Evolutionary conservation across 64 coral and sea anemone species (phyloP), one percentile per base, ranked within the genome.

Genomic region (Pocillopora damicornis): DNA sequence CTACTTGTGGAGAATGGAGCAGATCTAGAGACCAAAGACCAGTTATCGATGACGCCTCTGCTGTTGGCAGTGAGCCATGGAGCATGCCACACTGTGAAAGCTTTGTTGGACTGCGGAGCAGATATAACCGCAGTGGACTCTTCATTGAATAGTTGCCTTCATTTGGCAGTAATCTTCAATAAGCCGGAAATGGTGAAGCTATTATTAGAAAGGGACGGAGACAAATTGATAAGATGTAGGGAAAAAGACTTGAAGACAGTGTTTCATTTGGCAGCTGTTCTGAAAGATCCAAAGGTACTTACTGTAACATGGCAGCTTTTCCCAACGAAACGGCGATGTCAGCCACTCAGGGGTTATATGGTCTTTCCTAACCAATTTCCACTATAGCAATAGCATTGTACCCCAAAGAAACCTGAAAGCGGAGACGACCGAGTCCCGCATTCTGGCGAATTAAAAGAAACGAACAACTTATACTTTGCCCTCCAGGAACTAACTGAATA

Each of bases 61-160:
- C n/a, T 85, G n/a, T 13, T 57, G 9, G 63, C 81, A 11, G 81
- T 85, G 38, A 85, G 63, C 13, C 65, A 69, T 1, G 81, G 81
- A 71, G 38, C 64, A n/a, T 12, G 77, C 20, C 23, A 65, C 35
- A 75, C 75, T 23, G 34, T 73, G 15, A 86, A 73, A 37, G 16
- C 87, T 56, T 57, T 92, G 13, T 51, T 87, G 34, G 75, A 79
- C 22, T 76, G 68, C 23, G 90, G 90, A 77, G 90, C 75, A 0
- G 35, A 79, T 4, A 76, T 79, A 2, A 77, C 20, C 60, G n/a
- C 75, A 22, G 37, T 13, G 1, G 83, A 92, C 26, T n/a, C 36
- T 73, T 58, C 65, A 26, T 12, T 85, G 1, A 85, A 85, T 45
- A 85, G 81, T 57, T 66, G 63, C 57, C 37, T 85, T 73, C 81